Evolutionary conservation across 2,797 vertebrate genomes (phyloP).

Genomic region (Scolopax rusticola): DNA sequence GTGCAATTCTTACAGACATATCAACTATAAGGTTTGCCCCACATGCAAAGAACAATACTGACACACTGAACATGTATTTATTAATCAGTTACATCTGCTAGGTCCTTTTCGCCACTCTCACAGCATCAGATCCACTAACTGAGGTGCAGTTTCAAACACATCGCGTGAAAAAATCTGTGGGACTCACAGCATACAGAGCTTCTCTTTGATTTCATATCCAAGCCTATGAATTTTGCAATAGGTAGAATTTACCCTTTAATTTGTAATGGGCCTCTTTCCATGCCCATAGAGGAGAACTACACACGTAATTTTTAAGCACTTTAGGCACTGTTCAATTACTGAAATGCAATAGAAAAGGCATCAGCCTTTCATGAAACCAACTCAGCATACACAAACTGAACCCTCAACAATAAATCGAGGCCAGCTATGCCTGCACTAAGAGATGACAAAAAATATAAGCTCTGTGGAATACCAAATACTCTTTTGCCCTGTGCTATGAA

Average conservation of each 20-base stretch:
- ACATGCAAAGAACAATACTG: neutral
- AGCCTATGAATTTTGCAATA: slow-evolving; percentile 21
- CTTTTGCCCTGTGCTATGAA: neutral
- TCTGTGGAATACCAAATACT: neutral
- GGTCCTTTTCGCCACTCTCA: neutral
- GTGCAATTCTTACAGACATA: neutral
- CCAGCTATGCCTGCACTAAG: neutral
- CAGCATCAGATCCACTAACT: neutral
- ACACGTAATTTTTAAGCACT: neutral
- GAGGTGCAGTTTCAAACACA: neutral
- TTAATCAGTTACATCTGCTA: neutral
- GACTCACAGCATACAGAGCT: neutral
- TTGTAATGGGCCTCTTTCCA: neutral
- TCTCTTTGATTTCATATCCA: neutral
- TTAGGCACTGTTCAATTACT: neutral
- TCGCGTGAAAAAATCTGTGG: neutral
- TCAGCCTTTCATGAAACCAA: neutral
- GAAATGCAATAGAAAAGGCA: neutral
- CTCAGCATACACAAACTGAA: neutral
- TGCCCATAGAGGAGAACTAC: neutral
- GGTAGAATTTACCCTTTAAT: slow-evolving; percentile 31
- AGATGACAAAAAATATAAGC: neutral
- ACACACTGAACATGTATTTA: neutral
- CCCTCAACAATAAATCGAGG: neutral
- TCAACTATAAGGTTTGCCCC: neutral